Percentiles rank a stretch among this genome's conserved stretches.
phyloP scores from a whole-genome alignment of 2,888 invertebrate species.

The Raillietiella orientalis region DNA sequence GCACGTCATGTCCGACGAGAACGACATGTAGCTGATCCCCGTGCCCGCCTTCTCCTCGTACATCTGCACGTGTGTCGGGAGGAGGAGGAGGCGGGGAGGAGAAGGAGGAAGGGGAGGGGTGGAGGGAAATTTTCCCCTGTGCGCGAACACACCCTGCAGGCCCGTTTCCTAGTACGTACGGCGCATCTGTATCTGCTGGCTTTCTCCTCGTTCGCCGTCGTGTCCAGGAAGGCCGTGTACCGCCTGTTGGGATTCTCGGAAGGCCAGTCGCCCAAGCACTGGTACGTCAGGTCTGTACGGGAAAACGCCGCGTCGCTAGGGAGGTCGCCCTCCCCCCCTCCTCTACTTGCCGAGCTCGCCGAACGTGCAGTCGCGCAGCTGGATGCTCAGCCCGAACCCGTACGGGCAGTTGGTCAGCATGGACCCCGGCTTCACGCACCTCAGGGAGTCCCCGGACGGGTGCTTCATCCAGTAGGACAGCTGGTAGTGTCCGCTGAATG shows the following conservation, averaged over 20 bases:
- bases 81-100: too few species aligned
- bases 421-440: conserved; percentile 21
- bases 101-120: too few species aligned
- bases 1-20: conserved; percentile 29
- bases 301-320: too few species aligned
- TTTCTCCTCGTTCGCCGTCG: too few species aligned
- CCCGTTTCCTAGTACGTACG: too few species aligned
- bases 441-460: conserved; percentile 15
- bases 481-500: conserved; percentile 24
- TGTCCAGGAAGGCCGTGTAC: too few species aligned
- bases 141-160: too few species aligned
- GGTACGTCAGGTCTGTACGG: conserved; percentile 20
- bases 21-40: conserved; percentile 21
- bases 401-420: conserved; percentile 24
- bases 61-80: too few species aligned
- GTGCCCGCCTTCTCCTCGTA: conserved; percentile 17
- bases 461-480: conserved; percentile 20
- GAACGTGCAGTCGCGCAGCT: conserved; percentile 22
- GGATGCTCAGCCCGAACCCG: conserved; percentile 21
- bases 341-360: too few species aligned
- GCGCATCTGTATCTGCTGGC: too few species aligned
- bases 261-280: conserved; percentile 27
- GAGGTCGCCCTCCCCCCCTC: too few species aligned
- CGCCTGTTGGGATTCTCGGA: conserved; percentile 20
- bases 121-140: too few species aligned